A percentile compares a stretch with the other conserved stretches of the same genome.
phyloP scores from a whole-genome alignment of 2,888 invertebrate genomes.

The Drosophila differens region DNA sequence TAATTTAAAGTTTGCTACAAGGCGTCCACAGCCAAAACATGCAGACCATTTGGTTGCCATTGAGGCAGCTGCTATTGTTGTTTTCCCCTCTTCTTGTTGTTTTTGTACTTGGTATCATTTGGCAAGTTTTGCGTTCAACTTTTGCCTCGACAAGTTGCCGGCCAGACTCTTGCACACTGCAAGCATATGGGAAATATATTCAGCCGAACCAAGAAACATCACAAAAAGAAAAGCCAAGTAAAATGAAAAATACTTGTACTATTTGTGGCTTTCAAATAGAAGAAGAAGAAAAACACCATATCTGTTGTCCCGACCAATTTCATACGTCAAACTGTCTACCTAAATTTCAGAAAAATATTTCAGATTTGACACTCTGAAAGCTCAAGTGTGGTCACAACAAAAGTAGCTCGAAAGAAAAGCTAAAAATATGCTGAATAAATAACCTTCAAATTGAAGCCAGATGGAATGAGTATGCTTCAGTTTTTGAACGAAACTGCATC shows the following conservation, averaged over 20 bases:
- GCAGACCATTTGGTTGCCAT: constrained; percentile 67
- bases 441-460: background rate
- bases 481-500: background rate
- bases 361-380: constrained; percentile 35
- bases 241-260: constrained; percentile 9
- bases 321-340: constrained; percentile 38
- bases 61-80: constrained; percentile 40
- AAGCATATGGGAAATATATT: constrained; percentile 38
- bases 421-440: background rate
- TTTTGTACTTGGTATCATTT: constrained; percentile 65
- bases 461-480: background rate
- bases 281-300: background rate
- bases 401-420: constrained; percentile 17
- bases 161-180: constrained; percentile 25
- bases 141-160: constrained; percentile 51
- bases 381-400: constrained; percentile 31
- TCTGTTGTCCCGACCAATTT: constrained; percentile 43
- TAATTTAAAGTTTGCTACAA: constrained; percentile 71
- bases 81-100: constrained; percentile 23
- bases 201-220: constrained; percentile 9
- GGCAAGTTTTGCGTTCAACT: constrained; percentile 60
- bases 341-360: constrained; percentile 39
- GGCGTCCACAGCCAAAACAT: constrained; percentile 55
- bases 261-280: constrained; percentile 31
- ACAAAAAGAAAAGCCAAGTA: constrained; percentile 5